These are phyloP conservation scores for Rhagologus leucostigma DNA, from an alignment of 2,113 vertebrate species.

Conservation along the genomic window DNA sequence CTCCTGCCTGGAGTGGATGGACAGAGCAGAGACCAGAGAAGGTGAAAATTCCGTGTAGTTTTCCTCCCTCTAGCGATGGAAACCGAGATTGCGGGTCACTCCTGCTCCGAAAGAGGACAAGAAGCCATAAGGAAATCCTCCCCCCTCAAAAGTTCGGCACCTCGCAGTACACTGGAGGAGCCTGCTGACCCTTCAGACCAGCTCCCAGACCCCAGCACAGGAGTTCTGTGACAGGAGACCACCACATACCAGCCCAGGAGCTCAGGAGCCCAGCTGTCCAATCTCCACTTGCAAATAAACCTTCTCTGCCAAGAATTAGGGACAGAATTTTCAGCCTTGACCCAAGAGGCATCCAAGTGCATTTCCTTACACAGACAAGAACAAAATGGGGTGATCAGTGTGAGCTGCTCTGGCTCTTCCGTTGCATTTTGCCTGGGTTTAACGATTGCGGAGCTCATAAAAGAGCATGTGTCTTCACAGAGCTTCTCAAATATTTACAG, in stretches of 20 bases:
- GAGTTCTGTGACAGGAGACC: not conserved
- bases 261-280: rapidly evolving
- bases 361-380: not conserved
- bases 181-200: not conserved
- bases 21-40: rapidly evolving
- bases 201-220: not conserved
- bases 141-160: rapidly evolving
- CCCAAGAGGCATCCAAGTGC: too few relatives aligned
- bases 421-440: not conserved
- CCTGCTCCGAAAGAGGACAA: not conserved
- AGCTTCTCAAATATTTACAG: slow-evolving; percentile 74
- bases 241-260: rapidly evolving
- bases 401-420: not conserved
- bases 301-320: not conserved
- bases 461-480: slow-evolving; percentile 63
- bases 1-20: not conserved
- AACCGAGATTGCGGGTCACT: slow-evolving; percentile 48
- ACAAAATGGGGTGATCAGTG: not conserved
- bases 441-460: not conserved
- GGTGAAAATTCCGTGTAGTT: slow-evolving; percentile 72
- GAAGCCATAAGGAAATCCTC: rapidly evolving
- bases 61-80: slow-evolving; percentile 77
- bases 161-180: rapidly evolving
- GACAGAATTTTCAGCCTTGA: not conserved
- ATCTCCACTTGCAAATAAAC: not conserved